Evolutionary conservation across 2,797 vertebrate genomes (phyloP).

Genomic region (Chloroceryle inda): DNA sequence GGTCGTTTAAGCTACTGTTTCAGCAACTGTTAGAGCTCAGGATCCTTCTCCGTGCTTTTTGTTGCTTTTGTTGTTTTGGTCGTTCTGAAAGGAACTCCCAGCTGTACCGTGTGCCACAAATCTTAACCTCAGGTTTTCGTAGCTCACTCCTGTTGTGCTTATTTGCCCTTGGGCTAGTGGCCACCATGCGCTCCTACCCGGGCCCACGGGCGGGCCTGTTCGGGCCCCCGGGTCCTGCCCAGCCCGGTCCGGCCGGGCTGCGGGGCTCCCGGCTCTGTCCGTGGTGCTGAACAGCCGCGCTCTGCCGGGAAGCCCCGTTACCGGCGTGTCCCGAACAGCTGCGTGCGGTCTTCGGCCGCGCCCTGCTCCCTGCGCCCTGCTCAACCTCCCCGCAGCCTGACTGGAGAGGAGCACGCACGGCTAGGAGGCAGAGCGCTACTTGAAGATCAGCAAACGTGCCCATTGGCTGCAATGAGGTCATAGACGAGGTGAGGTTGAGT

Average conservation of each 20-base stretch:
- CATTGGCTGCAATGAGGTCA: not conserved
- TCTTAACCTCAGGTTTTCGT: accelerated
- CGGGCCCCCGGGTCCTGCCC: not conserved
- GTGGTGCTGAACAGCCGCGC: not conserved
- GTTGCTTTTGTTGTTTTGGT: too few relatives aligned
- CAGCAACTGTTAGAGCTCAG: not conserved
- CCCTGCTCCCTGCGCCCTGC: accelerated
- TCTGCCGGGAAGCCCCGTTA: accelerated
- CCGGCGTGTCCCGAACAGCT: accelerated
- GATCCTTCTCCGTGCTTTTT: not conserved
- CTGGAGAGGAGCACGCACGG: accelerated
- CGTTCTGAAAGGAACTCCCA: accelerated
- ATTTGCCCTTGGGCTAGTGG: not conserved
- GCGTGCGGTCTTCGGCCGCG: accelerated
- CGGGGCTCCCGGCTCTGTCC: not conserved
- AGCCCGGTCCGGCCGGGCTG: too few relatives aligned
- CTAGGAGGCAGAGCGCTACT: not conserved
- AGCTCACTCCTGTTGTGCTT: not conserved
- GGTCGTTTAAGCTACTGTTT: not conserved
- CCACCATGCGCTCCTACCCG: too few relatives aligned
- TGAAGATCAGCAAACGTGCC: not conserved
- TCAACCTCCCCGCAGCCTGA: accelerated
- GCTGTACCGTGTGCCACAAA: accelerated
- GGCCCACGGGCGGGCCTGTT: not conserved
- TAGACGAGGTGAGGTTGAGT: not conserved